Percentiles rank a stretch among this genome's conserved stretches.
Conservation (phyloP, 1,140 invertebrate genomes). For the Laupala kohalensis region DNA sequence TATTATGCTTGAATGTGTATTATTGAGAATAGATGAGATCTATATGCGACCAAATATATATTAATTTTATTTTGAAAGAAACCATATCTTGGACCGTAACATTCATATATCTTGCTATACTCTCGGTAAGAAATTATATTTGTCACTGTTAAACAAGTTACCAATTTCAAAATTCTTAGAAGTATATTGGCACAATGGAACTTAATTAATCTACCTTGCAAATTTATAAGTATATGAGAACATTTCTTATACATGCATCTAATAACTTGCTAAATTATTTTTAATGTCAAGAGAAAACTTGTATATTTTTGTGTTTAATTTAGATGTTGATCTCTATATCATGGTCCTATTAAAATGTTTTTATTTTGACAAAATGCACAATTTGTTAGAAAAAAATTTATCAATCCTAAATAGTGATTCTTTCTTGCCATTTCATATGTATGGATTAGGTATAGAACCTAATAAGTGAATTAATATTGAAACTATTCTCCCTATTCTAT, state of each 20-base stretch:
- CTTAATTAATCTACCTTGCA: not conserved
- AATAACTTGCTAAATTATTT: not conserved
- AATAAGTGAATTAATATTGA: not conserved
- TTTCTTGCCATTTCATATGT: not conserved
- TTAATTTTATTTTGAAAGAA: no score
- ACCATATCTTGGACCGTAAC: no score
- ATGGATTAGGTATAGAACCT: not conserved
- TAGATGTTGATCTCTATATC: not conserved
- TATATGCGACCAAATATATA: no score
- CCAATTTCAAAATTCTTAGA: not conserved
- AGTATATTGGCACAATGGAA: not conserved
- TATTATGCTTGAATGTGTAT: no score
- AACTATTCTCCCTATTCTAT: not conserved
- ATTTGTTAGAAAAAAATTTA: not conserved
- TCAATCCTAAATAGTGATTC: not conserved
- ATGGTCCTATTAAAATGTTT: not conserved
- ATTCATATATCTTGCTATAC: no score
- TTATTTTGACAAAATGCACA: not conserved
- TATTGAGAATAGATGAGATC: no score
- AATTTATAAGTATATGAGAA: not conserved
- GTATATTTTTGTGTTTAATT: no score
- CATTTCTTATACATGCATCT: not conserved
- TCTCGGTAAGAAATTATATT: no score
- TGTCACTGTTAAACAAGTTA: no score
- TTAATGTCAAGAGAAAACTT: no score